phyloP scores from a whole-genome alignment of 2,888 invertebrate genomes.

The Lacanobia oleracea region DNA sequence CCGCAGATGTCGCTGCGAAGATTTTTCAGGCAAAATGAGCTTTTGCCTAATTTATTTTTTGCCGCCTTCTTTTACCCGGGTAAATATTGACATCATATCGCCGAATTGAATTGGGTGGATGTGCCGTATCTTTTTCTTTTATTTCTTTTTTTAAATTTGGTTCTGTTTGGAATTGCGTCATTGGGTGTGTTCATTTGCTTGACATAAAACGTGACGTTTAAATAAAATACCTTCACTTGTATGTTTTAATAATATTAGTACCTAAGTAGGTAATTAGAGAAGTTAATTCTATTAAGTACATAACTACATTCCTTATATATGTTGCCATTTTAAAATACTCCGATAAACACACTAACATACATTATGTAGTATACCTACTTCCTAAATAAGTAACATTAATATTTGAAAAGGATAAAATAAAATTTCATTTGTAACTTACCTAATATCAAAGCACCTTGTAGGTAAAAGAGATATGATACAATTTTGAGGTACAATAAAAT shows the following conservation, averaged over 20 bases:
- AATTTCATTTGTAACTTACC: background rate
- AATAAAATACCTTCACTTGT: background rate
- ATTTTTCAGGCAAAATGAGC: conserved; percentile 88
- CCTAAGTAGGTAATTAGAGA: background rate
- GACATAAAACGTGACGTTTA: background rate
- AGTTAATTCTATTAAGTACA: background rate
- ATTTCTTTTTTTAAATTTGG: background rate
- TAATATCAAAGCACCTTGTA: too few species aligned
- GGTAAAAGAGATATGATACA: too few species aligned
- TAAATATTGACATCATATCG: conserved; percentile 86
- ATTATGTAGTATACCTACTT: background rate
- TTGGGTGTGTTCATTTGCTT: background rate
- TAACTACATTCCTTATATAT: background rate
- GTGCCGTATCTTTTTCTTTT: conserved; percentile 47
- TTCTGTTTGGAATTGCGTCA: background rate
- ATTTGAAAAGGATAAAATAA: background rate
- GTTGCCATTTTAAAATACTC: background rate
- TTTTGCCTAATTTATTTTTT: conserved; percentile 91
- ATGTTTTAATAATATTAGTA: background rate
- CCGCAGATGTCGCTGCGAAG: conserved; percentile 86
- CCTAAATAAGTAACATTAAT: background rate
- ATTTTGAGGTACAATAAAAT: too few species aligned
- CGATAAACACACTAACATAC: background rate
- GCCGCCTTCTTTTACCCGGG: conserved; percentile 89
- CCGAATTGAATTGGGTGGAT: conserved; percentile 72